Conservation (phyloP, 2,113 vertebrate species). For the Tylochromis polylepis region DNA sequence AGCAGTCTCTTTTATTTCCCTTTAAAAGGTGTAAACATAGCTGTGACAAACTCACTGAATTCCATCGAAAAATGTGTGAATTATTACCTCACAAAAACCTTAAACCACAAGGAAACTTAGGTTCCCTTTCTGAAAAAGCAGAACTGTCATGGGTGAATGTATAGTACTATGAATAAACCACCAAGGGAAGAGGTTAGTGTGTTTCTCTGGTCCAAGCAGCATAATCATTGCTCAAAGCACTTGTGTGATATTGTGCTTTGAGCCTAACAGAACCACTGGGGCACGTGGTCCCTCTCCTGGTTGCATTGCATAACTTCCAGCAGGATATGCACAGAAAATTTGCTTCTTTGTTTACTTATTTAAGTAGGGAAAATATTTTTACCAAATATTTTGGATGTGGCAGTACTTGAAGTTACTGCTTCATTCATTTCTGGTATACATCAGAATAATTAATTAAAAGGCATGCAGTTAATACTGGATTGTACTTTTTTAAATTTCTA, state of each 20-base stretch:
- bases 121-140: background rate
- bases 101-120: background rate
- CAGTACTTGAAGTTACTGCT: background rate
- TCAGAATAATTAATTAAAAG: background rate
- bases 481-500: background rate
- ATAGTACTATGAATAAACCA: background rate
- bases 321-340: background rate
- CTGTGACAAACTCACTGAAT: background rate
- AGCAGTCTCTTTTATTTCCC: background rate
- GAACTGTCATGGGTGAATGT: background rate
- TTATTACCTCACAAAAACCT: background rate
- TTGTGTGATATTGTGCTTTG: background rate
- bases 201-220: background rate
- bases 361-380: background rate
- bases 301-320: background rate
- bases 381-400: background rate
- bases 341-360: background rate
- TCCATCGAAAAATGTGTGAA: background rate
- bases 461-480: background rate
- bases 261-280: background rate
- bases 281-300: background rate
- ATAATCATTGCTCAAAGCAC: constrained; percentile 6
- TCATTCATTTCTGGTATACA: background rate
- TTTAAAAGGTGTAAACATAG: background rate
- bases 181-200: constrained; percentile 15